These are phyloP conservation scores for Anneissia japonica DNA, from an alignment of 35 echinoderm and acorn worm species.

Conservation along the genomic window DNA sequence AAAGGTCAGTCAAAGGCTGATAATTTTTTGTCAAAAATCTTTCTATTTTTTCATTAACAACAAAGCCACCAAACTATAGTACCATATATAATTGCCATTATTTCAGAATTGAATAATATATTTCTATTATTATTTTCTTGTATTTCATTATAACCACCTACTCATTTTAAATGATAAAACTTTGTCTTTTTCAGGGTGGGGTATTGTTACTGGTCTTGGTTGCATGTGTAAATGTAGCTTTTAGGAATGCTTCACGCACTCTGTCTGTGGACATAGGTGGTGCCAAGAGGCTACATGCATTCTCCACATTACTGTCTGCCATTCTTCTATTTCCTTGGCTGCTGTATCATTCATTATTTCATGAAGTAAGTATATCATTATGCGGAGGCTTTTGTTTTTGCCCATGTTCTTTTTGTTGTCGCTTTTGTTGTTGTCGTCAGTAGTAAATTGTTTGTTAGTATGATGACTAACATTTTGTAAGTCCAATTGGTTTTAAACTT, in stretches of 20 bases:
- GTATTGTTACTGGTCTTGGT: slow-evolving; percentile 68
- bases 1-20: no score
- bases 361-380: slow-evolving; percentile 76
- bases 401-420: no score
- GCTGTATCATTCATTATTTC: slow-evolving; percentile 65
- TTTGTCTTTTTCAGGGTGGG: slow-evolving; percentile 61
- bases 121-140: no score
- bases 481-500: no score
- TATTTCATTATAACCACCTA: no score
- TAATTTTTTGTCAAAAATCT: no score
- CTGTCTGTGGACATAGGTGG: slow-evolving; percentile 93
- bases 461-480: no score
- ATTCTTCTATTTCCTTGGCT: slow-evolving; percentile 79
- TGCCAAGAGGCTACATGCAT: slow-evolving; percentile 69
- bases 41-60: no score
- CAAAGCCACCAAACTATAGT: no score
- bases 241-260: slow-evolving; percentile 76
- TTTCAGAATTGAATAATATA: neutral
- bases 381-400: no score
- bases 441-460: no score
- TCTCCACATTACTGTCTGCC: slow-evolving; percentile 68
- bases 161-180: neutral
- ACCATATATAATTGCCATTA: neutral
- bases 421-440: no score
- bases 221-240: slow-evolving; percentile 66